Evolutionary conservation across 2,113 vertebrate genomes (phyloP).

Genomic region (Mesocricetus auratus): DNA sequence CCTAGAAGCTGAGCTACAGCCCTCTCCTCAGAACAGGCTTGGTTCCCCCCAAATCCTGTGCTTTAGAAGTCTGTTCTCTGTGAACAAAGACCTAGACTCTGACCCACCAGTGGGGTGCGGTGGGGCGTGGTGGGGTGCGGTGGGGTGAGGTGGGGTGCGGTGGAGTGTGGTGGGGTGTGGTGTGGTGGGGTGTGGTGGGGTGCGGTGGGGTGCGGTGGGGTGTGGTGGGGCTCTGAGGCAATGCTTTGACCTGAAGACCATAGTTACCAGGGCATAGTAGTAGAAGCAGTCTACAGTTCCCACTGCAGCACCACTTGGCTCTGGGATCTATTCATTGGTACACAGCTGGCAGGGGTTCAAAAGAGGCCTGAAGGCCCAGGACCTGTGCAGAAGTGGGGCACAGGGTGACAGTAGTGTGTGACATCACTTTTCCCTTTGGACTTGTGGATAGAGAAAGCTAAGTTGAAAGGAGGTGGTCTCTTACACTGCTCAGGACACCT

Average conservation of each 20-base stretch:
- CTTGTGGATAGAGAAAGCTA: not conserved
- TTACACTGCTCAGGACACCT: not conserved
- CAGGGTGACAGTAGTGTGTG: fast-evolving
- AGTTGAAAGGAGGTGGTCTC: not conserved
- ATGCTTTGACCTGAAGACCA: not conserved
- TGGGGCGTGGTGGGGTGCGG: not conserved
- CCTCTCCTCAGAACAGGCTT: fast-evolving
- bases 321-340: fast-evolving
- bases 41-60: not conserved
- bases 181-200: too few species aligned
- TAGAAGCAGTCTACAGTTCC: fast-evolving
- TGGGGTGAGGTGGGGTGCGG: not conserved
- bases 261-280: fast-evolving
- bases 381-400: fast-evolving
- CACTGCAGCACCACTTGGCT: fast-evolving
- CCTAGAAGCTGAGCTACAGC: fast-evolving
- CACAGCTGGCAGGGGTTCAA: not conserved
- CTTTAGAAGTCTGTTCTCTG: not conserved
- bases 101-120: too few species aligned
- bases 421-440: not conserved
- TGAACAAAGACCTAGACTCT: not conserved
- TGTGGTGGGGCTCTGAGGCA: not conserved
- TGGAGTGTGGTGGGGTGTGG: too few species aligned
- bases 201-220: too few species aligned
- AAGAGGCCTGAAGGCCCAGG: not conserved